Conservation (phyloP, 2,113 vertebrate species). For the Cyphomyrus plagiostoma region DNA sequence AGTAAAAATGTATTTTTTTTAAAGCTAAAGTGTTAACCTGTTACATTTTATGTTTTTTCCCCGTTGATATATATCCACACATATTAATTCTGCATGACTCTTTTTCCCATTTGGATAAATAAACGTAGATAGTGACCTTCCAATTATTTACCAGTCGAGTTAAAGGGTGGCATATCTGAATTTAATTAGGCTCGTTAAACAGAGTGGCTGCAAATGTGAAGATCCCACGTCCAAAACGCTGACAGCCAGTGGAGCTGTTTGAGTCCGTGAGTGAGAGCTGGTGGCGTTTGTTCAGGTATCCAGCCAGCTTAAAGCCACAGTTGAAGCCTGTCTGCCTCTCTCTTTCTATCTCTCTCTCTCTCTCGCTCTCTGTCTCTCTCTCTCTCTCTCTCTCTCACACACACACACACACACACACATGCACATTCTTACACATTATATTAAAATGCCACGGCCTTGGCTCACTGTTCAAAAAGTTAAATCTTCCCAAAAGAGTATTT, state of each 20-base stretch:
- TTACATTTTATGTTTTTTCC: neutral
- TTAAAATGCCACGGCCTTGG: neutral
- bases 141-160: neutral
- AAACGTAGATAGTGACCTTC: neutral
- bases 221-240: neutral
- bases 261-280: neutral
- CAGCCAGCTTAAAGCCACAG: neutral
- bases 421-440: neutral
- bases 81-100: neutral
- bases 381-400: too few relatives aligned
- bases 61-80: neutral
- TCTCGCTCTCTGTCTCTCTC: neutral
- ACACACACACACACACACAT: neutral
- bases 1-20: neutral
- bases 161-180: neutral
- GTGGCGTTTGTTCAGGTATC: neutral
- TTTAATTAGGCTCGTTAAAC: slow-evolving; percentile 1
- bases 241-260: neutral
- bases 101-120: neutral
- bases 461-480: neutral
- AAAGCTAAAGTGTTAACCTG: neutral
- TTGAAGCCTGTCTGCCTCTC: neutral
- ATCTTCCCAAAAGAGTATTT: neutral
- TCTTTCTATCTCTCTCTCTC: neutral
- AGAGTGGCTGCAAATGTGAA: neutral